A percentile compares a stretch with the other conserved stretches of the same genome.
Evolutionary conservation across 2,888 invertebrate genomes (phyloP).

Genomic region (Apodemia zela): DNA sequence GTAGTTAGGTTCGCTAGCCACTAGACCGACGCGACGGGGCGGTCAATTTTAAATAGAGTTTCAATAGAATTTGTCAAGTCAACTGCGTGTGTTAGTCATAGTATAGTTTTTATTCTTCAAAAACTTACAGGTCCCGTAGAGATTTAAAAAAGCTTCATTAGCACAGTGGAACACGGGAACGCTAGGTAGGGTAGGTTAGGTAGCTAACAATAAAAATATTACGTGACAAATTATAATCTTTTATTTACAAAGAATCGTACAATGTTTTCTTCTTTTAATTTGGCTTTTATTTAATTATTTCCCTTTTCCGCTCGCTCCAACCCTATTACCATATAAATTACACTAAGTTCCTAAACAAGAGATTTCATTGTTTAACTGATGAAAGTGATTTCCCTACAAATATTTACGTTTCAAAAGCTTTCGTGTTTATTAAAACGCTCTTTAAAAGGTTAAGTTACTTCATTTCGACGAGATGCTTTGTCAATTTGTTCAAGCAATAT

Average conservation of each 20-base stretch:
- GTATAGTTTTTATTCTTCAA: too few species aligned
- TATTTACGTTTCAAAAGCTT: conserved; percentile 11
- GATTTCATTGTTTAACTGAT: conserved; percentile 49
- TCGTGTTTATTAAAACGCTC: conserved; percentile 6
- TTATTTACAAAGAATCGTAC: neutral
- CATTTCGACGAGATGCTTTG: neutral
- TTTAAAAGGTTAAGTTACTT: conserved; percentile 20
- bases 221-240: neutral
- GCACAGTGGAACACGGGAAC: too few species aligned
- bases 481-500: too few species aligned
- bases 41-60: too few species aligned
- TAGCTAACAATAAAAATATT: too few species aligned
- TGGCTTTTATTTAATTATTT: conserved; percentile 6
- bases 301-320: conserved; percentile 36
- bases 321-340: conserved; percentile 70
- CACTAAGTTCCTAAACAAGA: conserved; percentile 55
- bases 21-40: too few species aligned
- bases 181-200: too few species aligned
- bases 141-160: too few species aligned
- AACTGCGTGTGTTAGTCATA: too few species aligned
- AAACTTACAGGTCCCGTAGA: too few species aligned
- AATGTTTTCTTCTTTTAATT: conserved; percentile 8
- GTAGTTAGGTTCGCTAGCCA: too few species aligned
- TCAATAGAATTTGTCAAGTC: too few species aligned
- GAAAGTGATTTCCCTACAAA: conserved; percentile 25